Evolutionary conservation across 2,888 invertebrate genomes (phyloP).

Genomic region (Petrolisthes manimaculis): DNA sequence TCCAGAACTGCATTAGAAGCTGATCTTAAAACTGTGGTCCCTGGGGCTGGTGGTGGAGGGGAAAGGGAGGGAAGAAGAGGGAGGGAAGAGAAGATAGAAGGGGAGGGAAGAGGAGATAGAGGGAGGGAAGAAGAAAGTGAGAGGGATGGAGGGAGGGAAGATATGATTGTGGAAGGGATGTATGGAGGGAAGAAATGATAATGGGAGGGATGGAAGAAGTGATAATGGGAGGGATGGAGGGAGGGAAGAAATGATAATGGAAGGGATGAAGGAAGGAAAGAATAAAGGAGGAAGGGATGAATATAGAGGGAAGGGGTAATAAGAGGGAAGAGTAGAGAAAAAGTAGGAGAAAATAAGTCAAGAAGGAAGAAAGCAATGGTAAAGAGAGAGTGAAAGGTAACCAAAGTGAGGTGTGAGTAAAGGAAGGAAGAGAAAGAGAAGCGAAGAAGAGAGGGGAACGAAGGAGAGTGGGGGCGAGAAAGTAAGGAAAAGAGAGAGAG

Average conservation of each 20-base stretch:
- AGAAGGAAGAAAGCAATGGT: not conserved
- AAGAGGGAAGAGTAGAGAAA: not conserved
- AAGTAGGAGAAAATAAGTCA: not conserved
- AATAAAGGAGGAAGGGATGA: not conserved
- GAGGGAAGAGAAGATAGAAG: not conserved
- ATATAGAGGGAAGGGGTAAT: not conserved
- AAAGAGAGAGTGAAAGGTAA: not conserved
- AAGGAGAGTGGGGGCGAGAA: not conserved
- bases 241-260: not conserved
- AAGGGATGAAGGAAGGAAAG: not conserved
- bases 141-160: not conserved
- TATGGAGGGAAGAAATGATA: not conserved
- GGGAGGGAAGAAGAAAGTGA: not conserved
- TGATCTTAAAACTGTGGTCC: slow-evolving; percentile 33
- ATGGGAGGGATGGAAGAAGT: not conserved
- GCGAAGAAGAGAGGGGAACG: not conserved
- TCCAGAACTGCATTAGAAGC: slow-evolving; percentile 47
- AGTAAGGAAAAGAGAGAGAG: not conserved
- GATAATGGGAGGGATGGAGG: too few species aligned
- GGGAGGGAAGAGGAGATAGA: not conserved
- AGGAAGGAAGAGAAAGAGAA: not conserved
- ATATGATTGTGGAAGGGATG: not conserved
- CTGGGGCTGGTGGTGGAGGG: not conserved
- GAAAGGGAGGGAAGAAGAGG: not conserved
- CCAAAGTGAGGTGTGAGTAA: not conserved